Conservation (phyloP, 1,140 invertebrate genomes). For the Brachystomella parvula region DNA sequence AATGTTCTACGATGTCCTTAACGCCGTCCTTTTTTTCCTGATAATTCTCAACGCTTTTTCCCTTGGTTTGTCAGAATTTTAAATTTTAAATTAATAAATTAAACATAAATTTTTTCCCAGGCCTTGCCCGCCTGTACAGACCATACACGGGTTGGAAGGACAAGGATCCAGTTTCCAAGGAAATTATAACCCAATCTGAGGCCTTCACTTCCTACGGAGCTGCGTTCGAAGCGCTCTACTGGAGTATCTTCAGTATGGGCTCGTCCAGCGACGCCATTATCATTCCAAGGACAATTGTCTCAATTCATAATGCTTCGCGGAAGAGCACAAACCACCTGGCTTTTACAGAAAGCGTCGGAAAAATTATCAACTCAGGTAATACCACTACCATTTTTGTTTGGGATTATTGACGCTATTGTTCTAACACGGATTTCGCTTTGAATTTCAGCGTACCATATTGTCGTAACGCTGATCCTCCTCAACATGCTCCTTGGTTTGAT, state of each 20-base stretch:
- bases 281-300: background rate
- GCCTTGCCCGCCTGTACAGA: background rate
- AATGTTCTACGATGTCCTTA: constrained; percentile 3
- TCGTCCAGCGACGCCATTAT: background rate
- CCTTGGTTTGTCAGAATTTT: background rate
- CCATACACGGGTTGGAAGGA: constrained; percentile 1
- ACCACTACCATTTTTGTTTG: too few relatives aligned
- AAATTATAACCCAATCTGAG: background rate
- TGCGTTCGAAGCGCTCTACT: background rate
- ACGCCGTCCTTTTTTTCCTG: background rate
- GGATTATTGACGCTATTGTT: too few relatives aligned
- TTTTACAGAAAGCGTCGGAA: background rate
- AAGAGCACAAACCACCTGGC: background rate
- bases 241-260: constrained; percentile 8
- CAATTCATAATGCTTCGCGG: background rate
- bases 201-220: background rate
- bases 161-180: background rate
- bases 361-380: background rate
- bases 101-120: background rate
- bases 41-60: background rate
- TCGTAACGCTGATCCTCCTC: background rate
- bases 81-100: background rate
- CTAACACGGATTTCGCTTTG: too few relatives aligned
- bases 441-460: background rate
- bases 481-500: constrained; percentile 2